Base-by-base conservation (phyloP, 2,888 invertebrate genomes). In the Stegophylla sp. region DNA sequence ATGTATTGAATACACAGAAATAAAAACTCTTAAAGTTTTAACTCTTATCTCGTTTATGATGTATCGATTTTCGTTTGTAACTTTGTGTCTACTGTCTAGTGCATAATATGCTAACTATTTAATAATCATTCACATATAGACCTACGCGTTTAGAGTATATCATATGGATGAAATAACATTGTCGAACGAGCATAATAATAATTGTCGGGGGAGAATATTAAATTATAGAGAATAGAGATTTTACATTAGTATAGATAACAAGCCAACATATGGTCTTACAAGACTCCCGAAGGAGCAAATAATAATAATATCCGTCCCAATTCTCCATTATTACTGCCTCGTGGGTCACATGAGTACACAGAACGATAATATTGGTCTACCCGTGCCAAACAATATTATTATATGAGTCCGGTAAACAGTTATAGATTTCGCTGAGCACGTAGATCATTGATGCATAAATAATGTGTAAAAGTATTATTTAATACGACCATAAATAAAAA, bases 141-240 rank as follows among this genome's bases (percentile, higher is more conserved):
- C 34, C 34, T 3, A 3, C 34, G n/a, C 20, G 23, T 64, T 13
- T 67, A 45, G 45, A 67, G 45, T 41, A 15, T 9, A 17, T 56
- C 10, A 56, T 34, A 20, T 20, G 59, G 43, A 59, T n/a, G 41
- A 12, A 26, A 26, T 3, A 72, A 26, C 20, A 26, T 41, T 13
- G 72, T 23, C 12, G 43, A 59, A 72, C 59, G 12, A 45, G 72
- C 72, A 26, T 72, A 72, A 59, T 72, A 43, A 26, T 72, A 72
- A 59, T 72, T 59, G 72, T 59, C 72, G 26, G 43, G n/a, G n/a
- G n/a, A n/a, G 72, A 59, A 59, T 59, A 72, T 59, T 59, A 45
- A 72, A 72, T 15, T n/a, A n/a, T n/a, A n/a, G n/a, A n/a, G n/a
- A n/a, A n/a, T 56, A 53, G 69, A n/a, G 72, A 26, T 43, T 45